Evolutionary conservation across 2,888 invertebrate genomes (phyloP), one percentile per base, ranked within the genome.

Genomic region (Osedax fenrisi): DNA sequence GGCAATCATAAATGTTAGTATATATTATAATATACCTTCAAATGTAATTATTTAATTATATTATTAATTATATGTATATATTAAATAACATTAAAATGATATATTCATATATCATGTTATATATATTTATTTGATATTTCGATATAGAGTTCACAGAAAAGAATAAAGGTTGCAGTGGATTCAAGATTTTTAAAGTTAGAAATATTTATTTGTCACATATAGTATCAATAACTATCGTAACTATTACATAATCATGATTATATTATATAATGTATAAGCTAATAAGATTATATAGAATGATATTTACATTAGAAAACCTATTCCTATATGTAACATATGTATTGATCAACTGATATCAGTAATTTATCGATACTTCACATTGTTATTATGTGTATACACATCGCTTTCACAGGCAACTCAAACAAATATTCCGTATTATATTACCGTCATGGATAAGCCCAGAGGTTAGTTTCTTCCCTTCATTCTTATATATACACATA

Each of bases 401-500:
- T 72, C 70, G 61, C 73, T 67, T 75, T 79, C 80, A 59, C 79
- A 83, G 83, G 72, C 80, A 82, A 22, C 75, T 84, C 77, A 66
- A 76, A 26, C 79, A 76, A 61, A 84, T 86, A 69, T 77, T 86
- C 72, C 82, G 82, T 72, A 90, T 92, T 77, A 87, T 91, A 80
- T 87, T 94, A 76, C 94, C 94, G 2, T 90, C 91, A 66, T 84
- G 91, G 80, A 88, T 90, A 84, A 89, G 90, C 13, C 86, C 89
- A 75, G 94, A 94, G 81, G 84, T 84, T 76, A 26, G 27, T 71
- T 59, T 26, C n/a, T n/a, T n/a, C n/a, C n/a, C n/a, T n/a, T n/a
- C n/a, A n/a, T n/a, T n/a, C n/a, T n/a, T n/a, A n/a, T n/a, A n/a
- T n/a, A n/a, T n/a, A n/a, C n/a, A n/a, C n/a, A n/a, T n/a, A n/a